A percentile compares a stretch with the other conserved stretches of the same genome.
Evolutionary conservation across 2,888 invertebrate species (phyloP).

Genomic region (Periphyllus acericola): DNA sequence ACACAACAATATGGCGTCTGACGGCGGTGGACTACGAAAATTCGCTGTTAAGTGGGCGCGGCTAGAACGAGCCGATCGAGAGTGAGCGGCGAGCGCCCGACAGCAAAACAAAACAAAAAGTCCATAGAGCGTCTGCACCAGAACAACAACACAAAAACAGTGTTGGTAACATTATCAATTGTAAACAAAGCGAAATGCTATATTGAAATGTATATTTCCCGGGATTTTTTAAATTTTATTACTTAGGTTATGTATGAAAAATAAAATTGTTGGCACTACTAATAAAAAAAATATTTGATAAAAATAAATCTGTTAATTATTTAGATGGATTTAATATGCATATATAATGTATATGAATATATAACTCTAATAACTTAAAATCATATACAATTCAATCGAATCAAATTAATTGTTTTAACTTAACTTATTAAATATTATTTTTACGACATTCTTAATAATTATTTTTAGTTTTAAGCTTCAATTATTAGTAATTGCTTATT

Average conservation of each 20-base stretch:
- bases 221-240: constrained; percentile 20
- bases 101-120: constrained; percentile 56
- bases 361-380: no score
- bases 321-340: no score
- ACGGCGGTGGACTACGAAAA: constrained; percentile 27
- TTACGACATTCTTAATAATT: not conserved
- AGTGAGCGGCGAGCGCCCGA: constrained; percentile 48
- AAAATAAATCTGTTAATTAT: no score
- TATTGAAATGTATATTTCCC: constrained; percentile 1
- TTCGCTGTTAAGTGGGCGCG: constrained; percentile 46
- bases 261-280: no score
- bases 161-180: not conserved
- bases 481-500: not conserved
- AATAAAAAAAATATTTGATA: no score
- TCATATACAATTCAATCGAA: no score
- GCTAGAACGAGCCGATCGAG: constrained; percentile 46
- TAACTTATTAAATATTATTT: not conserved
- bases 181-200: constrained; percentile 1
- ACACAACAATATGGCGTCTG: constrained; percentile 60
- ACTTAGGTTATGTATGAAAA: constrained; percentile 36
- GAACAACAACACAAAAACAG: constrained; percentile 51
- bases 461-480: not conserved
- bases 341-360: no score
- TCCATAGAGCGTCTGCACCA: not conserved
- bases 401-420: no score